Base-by-base conservation (phyloP, 2,797 vertebrate genomes). In the Bovichtus diacanthus region DNA sequence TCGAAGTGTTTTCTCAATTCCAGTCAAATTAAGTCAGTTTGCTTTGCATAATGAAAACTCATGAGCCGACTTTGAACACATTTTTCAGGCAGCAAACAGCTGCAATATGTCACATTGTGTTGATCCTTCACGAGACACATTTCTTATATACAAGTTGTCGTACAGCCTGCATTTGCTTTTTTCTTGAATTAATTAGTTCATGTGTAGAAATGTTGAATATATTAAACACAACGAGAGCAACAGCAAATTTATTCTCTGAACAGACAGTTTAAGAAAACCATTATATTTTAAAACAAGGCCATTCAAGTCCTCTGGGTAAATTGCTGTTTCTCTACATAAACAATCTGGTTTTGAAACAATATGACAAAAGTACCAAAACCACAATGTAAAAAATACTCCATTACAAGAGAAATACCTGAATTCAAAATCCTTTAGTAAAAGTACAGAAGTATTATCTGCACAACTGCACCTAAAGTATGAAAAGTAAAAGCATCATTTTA, bases 301-400 rank as follows among this genome's bases (percentile, higher is more conserved):
- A 54, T 43, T 63, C 34, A 47, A 71, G 50, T 39, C 16, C 76
- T 85, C 75, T 83, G 6, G 2, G 18, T 19, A 39, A 13, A 67
- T 58, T 25, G 29, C 13, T 61, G 9, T n/a, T 73, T 64, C 31
- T 29, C 5, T 41, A 46, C 41, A 39, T 75, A 49, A 66, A 54
- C 59, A 16, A 55, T 50, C 63, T 67, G 71, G 44, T 72, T 78
- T 80, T 80, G 64, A 77, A 84, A 76, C 49, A 76, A 10, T 78
- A 68, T 89, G 78, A 62, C 39, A 36, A 31, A 31, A 47, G 27
- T 12, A 43, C 15, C 39, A 25, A 53, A 18, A 54, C 16, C 0
- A 31, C 51, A 31, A 34, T 34, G 6, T 34, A 34, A 31, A 34
- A 34, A 34, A 31, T 31, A 34, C 31, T 34, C 6, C 34, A 31